Evolutionary conservation across 2,888 invertebrate species (phyloP), one percentile per base, ranked within the genome.

Genomic region (Opisthograptis luteolata): DNA sequence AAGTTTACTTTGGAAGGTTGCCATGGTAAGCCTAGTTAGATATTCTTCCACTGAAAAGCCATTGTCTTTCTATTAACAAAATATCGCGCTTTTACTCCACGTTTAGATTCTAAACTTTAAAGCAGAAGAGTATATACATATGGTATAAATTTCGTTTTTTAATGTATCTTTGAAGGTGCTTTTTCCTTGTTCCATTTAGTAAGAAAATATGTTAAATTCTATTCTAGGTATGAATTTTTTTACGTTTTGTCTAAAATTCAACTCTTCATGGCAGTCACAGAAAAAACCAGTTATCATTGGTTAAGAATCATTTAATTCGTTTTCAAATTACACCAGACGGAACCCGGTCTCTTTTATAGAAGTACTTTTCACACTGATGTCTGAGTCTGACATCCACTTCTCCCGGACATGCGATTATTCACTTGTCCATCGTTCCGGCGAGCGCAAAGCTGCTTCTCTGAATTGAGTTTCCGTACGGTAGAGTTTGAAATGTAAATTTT

Each of bases 401-500:
- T 34, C 49, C 41, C 61, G 55, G 62, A 63, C 60, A 60, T 63
- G 60, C 61, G 65, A 70, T 68, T 70, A 70, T 65, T 66, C 69
- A 64, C 62, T 66, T 62, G 68, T 66, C 66, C 58, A 64, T 62
- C 41, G 48, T 52, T 37, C 52, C 37, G 46, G 20, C 55, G 51
- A 44, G 46, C 41, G 60, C 46, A 55, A 55, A 55, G 52, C 43
- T 51, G 57, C 61, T 40, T 58, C 41, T 47, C 42, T 53, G 60
- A 62, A 65, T 70, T 68, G 50, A 70, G 66, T 68, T 66, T 63
- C 59, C 62, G 55, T 55, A 59, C 53, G 51, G n/a, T n/a, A n/a
- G 55, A 67, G 52, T 61, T 47, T 47, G 50, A 65, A 66, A 68
- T 69, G 67, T 70, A 67, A 66, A 68, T 70, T 64, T 42, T 52